These are phyloP conservation scores for Apostichopus leukothele DNA, from an alignment of 53 echinoderm and acorn worm genomes.

Conservation along the genomic window DNA sequence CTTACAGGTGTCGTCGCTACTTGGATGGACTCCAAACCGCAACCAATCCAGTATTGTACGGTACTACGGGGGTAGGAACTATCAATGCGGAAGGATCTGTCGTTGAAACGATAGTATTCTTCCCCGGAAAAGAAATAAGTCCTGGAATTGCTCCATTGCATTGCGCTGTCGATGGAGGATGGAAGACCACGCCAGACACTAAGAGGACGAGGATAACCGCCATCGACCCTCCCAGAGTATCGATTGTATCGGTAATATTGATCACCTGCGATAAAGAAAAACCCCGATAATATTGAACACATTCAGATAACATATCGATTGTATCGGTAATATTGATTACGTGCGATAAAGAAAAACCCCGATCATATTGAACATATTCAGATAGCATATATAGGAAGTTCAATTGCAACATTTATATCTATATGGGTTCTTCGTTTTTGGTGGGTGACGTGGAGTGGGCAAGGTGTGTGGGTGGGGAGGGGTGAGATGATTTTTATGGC, in stretches of 20 bases:
- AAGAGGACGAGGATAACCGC: constrained; percentile 71
- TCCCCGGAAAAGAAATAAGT: constrained; percentile 84
- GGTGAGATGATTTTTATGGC: no score
- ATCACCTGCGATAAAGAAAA: constrained; percentile 49
- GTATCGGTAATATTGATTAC: constrained; percentile 82
- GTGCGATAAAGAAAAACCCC: constrained; percentile 24
- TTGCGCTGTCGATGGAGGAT: constrained; percentile 53
- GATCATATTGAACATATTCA: no score
- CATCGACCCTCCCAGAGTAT: constrained; percentile 47
- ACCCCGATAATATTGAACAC: no score
- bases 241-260: constrained; percentile 79
- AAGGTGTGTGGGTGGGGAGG: no score
- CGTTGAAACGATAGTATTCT: constrained; percentile 73
- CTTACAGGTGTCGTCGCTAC: constrained; percentile 2
- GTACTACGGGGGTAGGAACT: constrained; percentile 63
- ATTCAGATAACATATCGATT: not conserved
- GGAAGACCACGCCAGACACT: constrained; percentile 71
- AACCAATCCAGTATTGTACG: constrained; percentile 69
- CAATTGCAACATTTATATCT: no score
- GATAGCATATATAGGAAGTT: no score
- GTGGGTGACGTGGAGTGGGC: no score
- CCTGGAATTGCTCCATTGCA: constrained; percentile 65
- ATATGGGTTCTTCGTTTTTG: no score
- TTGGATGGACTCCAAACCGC: constrained; percentile 21
- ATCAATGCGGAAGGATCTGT: constrained; percentile 52